Conservation (phyloP, 2,888 invertebrate species). For the Nephrotoma guestfalica region DNA sequence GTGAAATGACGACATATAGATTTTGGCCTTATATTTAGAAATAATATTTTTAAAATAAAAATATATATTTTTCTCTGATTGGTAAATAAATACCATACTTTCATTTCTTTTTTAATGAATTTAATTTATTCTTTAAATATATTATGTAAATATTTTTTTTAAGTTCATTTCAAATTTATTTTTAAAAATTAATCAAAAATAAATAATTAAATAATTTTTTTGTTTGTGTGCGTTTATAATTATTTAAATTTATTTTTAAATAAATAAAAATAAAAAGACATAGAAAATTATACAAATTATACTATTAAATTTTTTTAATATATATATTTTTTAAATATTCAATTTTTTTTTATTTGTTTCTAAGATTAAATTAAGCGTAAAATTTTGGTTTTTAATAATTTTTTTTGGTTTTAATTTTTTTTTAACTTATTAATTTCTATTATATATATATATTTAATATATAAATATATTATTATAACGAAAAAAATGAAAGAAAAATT, state of each 20-base stretch:
- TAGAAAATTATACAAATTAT: neutral
- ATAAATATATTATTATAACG: neutral
- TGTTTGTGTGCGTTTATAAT: neutral
- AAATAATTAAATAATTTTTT: neutral
- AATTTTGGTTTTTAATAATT: neutral
- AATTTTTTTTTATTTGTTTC: neutral
- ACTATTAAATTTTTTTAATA: neutral
- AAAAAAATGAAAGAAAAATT: neutral
- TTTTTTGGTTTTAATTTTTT: neutral
- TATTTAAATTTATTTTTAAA: neutral
- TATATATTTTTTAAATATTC: neutral
- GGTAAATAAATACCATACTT: neutral
- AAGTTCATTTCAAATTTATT: neutral
- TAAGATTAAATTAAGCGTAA: constrained; percentile 3
- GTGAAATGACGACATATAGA: neutral
- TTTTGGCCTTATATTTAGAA: neutral
- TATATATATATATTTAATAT: neutral
- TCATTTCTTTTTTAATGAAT: neutral
- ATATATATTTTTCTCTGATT: neutral
- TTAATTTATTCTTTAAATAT: neutral
- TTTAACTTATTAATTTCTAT: neutral
- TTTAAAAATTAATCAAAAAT: neutral
- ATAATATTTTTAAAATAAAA: neutral
- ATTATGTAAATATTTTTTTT: neutral
- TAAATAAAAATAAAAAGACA: neutral